Evolutionary conservation across 2,888 invertebrate genomes (phyloP), one percentile per base, ranked within the genome.

Genomic region (Scaptomyza polygonia): DNA sequence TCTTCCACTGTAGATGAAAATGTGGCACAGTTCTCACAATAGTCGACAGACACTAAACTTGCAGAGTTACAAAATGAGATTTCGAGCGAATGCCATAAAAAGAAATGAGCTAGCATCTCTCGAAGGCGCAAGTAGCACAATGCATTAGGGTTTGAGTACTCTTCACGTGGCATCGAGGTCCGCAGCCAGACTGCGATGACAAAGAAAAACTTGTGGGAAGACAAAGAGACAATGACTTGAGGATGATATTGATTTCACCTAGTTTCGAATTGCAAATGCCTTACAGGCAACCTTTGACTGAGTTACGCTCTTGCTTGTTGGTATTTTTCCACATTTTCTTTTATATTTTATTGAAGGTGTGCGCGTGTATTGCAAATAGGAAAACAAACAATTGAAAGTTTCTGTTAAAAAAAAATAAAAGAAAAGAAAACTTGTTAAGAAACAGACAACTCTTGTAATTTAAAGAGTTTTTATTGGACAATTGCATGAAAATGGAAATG

Each of bases 191-290:
- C 40, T 25, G 48, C 56, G 55, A 68, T 59, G 70, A 72, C 76
- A 61, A 64, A 52, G 67, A 42, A 59, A 59, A 51, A 76, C 55
- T 51, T 68, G 32, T 39, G 54, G 42, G 48, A 72, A 36, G 63
- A 11, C 12, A 32, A 32, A 32, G 29, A 62, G 69, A 79, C 74
- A 85, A 85, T 80, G 74, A 74, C 59, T 80, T 62, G 62, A 69
- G 72, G 48, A n/a, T n/a, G n/a, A 73, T 86, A 83, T 83, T 81
- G 84, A 84, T 84, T 86, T 83, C 77, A 70, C 74, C 83, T 83
- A 83, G 72, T 78, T 86, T 72, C 53, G 32, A 12, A 68, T 59
- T 67, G 36, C 32, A 72, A 49, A 56, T 56, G 61, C 52, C 47
- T 56, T 42, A 30, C 39, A 49, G 51, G 40, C 53, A 43, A 39